These are phyloP conservation scores for Baronia brevicornis DNA, from an alignment of 2,888 invertebrate species.

Conservation along the genomic window DNA sequence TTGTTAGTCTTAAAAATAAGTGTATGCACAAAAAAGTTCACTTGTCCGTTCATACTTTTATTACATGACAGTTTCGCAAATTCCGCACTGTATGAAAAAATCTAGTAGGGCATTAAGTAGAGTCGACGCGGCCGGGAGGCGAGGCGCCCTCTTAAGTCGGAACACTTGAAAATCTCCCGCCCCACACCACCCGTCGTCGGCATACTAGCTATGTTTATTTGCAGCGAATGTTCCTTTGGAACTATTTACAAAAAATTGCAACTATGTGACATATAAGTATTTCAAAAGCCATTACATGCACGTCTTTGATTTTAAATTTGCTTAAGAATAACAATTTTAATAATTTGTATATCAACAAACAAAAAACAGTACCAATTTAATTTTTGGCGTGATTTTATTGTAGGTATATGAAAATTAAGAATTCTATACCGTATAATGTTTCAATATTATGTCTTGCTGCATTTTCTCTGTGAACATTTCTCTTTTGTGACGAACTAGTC, in stretches of 20 bases:
- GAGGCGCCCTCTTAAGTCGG: slow-evolving; percentile 54
- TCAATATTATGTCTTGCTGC: no score
- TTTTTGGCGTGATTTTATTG: no score
- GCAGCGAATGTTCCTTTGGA: slow-evolving; percentile 50
- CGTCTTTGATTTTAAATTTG: no score
- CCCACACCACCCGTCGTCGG: slow-evolving; percentile 28
- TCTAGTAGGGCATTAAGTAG: slow-evolving; percentile 62
- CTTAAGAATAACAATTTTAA: no score
- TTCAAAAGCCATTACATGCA: not conserved
- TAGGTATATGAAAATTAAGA: no score
- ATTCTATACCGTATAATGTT: no score
- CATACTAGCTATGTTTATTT: slow-evolving; percentile 56
- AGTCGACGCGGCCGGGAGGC: slow-evolving; percentile 37
- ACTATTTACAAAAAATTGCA: slow-evolving; percentile 27
- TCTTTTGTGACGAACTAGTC: no score
- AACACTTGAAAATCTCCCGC: slow-evolving; percentile 47
- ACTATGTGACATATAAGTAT: not conserved
- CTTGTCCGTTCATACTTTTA: slow-evolving; percentile 18
- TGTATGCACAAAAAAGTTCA: slow-evolving; percentile 12
- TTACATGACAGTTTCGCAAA: slow-evolving; percentile 22
- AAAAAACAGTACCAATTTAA: no score
- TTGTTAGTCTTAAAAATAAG: not conserved
- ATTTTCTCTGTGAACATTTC: no score
- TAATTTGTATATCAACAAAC: no score
- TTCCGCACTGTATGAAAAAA: slow-evolving; percentile 54